phyloP scores from a whole-genome alignment of 2,797 vertebrate species.

The Nyctibius grandis region DNA sequence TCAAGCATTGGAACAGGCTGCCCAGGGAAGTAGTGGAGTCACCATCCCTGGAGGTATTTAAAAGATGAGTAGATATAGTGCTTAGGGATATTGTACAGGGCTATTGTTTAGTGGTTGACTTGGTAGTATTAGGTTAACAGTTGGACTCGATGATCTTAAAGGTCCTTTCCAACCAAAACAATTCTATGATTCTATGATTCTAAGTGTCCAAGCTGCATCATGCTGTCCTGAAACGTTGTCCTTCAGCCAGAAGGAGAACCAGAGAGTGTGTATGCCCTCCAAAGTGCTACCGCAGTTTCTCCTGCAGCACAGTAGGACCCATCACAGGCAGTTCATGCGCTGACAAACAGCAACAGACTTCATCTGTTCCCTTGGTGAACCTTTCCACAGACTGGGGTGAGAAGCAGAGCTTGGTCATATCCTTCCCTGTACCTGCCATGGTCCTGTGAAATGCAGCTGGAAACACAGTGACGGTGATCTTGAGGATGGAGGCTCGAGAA shows the following conservation, averaged over 20 bases:
- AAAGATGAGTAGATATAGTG: no score
- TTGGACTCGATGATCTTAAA: no score
- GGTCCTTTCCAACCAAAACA: no score
- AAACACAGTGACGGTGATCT: neutral
- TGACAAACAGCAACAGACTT: neutral
- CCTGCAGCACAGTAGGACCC: neutral
- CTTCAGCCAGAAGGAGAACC: neutral
- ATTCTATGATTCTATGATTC: no score
- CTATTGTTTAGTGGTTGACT: no score
- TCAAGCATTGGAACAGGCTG: no score
- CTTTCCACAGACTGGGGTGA: neutral
- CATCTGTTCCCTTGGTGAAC: neutral
- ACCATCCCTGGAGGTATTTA: no score
- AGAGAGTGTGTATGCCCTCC: neutral
- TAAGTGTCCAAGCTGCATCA: neutral
- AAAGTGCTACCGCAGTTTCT: neutral
- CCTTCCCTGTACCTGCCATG: neutral
- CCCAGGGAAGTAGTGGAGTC: no score
- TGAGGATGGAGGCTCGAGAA: neutral
- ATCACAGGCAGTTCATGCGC: neutral
- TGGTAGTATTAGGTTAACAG: no score
- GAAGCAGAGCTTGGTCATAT: neutral
- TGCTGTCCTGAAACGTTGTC: neutral
- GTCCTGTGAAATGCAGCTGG: neutral
- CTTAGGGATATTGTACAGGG: no score